phyloP scores from a whole-genome alignment of 2,113 vertebrate genomes.

The Turnix velox region DNA sequence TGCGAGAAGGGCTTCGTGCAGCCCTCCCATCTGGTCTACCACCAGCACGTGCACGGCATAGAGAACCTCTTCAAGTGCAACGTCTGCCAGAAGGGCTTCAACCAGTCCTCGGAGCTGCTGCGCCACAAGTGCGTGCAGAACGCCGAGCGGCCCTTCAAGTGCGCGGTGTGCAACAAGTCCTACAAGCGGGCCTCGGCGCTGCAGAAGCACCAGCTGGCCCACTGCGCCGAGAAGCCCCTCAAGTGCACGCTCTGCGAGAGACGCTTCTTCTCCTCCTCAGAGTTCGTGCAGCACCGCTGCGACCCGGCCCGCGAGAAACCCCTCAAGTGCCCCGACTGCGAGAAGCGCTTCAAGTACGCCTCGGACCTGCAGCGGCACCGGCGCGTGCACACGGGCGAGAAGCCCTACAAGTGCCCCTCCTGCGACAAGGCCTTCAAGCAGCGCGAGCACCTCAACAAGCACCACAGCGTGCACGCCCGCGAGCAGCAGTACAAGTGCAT shows the following conservation, averaged over 20 bases:
- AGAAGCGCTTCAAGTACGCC: conserved; percentile 96
- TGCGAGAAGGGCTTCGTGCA: conserved; percentile 97
- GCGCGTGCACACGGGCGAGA: conserved; percentile 93
- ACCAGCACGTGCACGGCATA: conserved; percentile 95
- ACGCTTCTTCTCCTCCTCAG: conserved; percentile 93
- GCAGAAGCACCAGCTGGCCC: conserved; percentile 91
- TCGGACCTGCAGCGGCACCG: conserved; percentile 94
- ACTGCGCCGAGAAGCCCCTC: conserved; percentile 94
- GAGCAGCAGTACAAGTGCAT: conserved; percentile 98
- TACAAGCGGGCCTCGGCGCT: conserved; percentile 94
- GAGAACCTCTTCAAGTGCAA: conserved; percentile 98
- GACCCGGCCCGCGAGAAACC: conserved; percentile 93
- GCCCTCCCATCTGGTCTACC: conserved; percentile 92
- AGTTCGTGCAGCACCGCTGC: conserved; percentile 95
- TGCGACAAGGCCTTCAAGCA: conserved; percentile 98
- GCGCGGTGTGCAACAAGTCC: conserved; percentile 90
- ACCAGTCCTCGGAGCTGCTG: conserved; percentile 92
- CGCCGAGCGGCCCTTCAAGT: conserved; percentile 93
- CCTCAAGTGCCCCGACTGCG: conserved; percentile 93
- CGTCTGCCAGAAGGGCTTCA: conserved; percentile 95
- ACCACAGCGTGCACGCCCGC: conserved; percentile 90
- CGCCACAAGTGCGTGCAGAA: conserved; percentile 91
- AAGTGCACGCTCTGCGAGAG: conserved; percentile 95
- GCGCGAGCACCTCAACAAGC: conserved; percentile 94
- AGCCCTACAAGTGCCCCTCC: conserved; percentile 93